These are phyloP conservation scores for Erethizon dorsatum DNA, from an alignment of 2,797 vertebrate species.

Conservation along the genomic window DNA sequence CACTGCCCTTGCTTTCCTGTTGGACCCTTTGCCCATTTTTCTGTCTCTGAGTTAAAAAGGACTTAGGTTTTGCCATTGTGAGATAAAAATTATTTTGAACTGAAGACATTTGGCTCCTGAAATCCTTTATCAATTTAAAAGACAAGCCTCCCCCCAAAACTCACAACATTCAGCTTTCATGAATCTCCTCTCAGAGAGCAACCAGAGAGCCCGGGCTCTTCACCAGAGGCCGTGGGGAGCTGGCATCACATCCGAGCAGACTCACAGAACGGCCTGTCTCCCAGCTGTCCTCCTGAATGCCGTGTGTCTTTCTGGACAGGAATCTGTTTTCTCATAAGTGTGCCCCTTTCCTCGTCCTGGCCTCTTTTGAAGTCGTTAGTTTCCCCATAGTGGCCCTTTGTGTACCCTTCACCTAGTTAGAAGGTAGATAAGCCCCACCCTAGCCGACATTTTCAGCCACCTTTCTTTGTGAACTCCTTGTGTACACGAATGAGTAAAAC, in stretches of 20 bases:
- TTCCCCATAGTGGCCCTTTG: not conserved
- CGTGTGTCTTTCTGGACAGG: constrained; percentile 8
- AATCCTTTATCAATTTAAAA: constrained; percentile 26
- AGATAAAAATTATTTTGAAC: constrained; percentile 38
- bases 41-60: not conserved
- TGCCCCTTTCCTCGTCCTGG: not conserved
- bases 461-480: constrained; percentile 6
- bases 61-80: not conserved
- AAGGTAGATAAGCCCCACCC: not conserved
- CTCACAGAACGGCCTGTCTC: not conserved
- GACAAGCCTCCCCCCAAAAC: constrained; percentile 8
- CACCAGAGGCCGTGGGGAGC: not conserved
- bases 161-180: not conserved
- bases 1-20: not conserved
- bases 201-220: not conserved
- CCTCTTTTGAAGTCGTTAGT: not conserved
- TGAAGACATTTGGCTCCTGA: not conserved
- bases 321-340: not conserved
- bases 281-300: not conserved
- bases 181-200: not conserved
- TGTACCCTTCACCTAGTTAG: not conserved
- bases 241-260: not conserved
- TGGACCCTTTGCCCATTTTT: not conserved
- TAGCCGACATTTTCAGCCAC: not conserved
- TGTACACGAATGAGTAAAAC: not conserved